A percentile compares a stretch with the other conserved stretches of the same genome.
These are phyloP conservation scores for Hippocampus kuda DNA, from an alignment of 2,797 vertebrate species.

Conservation along the genomic window DNA sequence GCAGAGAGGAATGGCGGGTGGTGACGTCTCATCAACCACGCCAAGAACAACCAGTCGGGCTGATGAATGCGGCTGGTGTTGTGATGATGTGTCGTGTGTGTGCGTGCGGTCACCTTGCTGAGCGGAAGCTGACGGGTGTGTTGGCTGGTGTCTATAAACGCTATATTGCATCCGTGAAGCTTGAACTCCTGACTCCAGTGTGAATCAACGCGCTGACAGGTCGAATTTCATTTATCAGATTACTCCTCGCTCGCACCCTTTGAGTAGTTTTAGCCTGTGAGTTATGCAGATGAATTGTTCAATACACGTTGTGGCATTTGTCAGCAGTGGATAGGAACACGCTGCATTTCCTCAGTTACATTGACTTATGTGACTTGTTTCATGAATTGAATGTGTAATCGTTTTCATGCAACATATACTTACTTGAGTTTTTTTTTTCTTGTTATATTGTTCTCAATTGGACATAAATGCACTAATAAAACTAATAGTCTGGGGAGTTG, in stretches of 20 bases:
- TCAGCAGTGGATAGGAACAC: too few relatives aligned
- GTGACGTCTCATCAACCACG: conserved; percentile 5
- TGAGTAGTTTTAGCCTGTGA: neutral
- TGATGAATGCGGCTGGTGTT: conserved; percentile 22
- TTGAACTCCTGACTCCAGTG: conserved; percentile 28
- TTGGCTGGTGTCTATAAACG: conserved; percentile 16
- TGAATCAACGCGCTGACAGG: conserved; percentile 23
- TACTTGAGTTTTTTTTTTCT: too few relatives aligned
- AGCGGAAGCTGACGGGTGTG: conserved; percentile 15
- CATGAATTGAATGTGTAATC: too few relatives aligned
- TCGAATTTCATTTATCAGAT: neutral
- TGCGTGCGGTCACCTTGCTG: conserved; percentile 27
- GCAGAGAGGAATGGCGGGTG: neutral
- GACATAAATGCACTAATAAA: too few relatives aligned
- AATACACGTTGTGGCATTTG: neutral
- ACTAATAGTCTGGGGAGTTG: too few relatives aligned
- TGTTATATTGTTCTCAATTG: too few relatives aligned
- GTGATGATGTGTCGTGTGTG: neutral
- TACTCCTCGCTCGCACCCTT: neutral
- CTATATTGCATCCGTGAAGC: conserved; percentile 17
- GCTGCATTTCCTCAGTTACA: too few relatives aligned
- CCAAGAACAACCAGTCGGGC: conserved; percentile 20
- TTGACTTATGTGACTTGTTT: too few relatives aligned
- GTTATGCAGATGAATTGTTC: neutral
- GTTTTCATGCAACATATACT: too few relatives aligned